Evolutionary conservation across 2,113 vertebrate species (phyloP).

Genomic region (Cygnus buccinator): DNA sequence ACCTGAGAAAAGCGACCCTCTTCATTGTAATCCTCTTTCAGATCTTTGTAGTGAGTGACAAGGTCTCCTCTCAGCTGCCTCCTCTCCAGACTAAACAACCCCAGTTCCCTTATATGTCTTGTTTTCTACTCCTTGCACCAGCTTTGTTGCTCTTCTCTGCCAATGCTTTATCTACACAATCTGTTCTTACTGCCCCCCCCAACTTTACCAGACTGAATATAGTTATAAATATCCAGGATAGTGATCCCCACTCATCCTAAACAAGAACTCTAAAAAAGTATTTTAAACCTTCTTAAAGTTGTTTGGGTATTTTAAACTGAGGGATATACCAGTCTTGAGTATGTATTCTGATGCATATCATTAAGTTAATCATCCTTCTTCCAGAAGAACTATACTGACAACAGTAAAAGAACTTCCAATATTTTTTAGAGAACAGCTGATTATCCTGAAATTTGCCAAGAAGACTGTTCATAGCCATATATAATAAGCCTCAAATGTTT

Average conservation of each 20-base stretch:
- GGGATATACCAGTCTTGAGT: background rate
- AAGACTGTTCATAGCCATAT: background rate
- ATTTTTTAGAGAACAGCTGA: background rate
- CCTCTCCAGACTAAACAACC: background rate
- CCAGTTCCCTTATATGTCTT: background rate
- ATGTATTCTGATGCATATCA: background rate
- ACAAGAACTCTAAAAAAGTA: background rate
- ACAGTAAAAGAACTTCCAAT: background rate
- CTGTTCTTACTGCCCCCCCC: too few relatives aligned
- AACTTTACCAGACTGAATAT: background rate
- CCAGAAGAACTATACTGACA: background rate
- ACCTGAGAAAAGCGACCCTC: background rate
- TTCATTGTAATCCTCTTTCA: background rate
- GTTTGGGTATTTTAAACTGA: background rate
- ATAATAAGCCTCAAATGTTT: background rate
- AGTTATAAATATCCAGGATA: background rate
- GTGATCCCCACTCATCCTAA: background rate
- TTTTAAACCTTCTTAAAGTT: background rate
- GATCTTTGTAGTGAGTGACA: background rate
- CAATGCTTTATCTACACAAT: too few relatives aligned
- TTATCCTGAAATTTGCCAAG: background rate
- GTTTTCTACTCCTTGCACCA: background rate
- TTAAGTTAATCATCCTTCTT: background rate
- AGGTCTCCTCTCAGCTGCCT: background rate
- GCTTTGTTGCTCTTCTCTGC: background rate